Conservation (phyloP, 2,113 vertebrate species). For the Rhinolophus ferrumequinum region DNA sequence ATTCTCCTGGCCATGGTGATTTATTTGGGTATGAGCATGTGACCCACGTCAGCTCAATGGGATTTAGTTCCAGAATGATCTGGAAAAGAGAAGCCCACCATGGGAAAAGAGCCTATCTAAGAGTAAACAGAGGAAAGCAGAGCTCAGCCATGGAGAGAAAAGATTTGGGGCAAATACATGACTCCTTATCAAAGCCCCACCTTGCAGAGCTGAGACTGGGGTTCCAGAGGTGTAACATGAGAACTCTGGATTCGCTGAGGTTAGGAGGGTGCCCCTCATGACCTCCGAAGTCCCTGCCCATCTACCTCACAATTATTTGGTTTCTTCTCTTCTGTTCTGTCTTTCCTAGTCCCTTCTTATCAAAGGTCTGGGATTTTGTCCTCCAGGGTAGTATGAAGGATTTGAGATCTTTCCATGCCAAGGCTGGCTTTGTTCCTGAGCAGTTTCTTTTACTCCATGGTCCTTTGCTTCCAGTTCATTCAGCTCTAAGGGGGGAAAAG, state of each 20-base stretch:
- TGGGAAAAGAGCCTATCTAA: not conserved
- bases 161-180: not conserved
- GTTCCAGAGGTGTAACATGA: not conserved
- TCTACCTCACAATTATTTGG: not conserved
- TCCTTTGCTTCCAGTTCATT: constrained; percentile 28
- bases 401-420: not conserved
- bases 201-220: not conserved
- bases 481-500: not conserved
- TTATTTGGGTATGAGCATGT: not conserved
- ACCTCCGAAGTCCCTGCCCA: not conserved
- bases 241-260: not conserved
- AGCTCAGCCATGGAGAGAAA: not conserved
- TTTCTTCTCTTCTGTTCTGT: not conserved
- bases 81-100: not conserved
- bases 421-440: not conserved
- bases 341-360: constrained; percentile 31
- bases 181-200: not conserved
- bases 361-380: not conserved
- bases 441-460: not conserved
- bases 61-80: not conserved
- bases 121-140: not conserved
- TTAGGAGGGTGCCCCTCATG: not conserved
- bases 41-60: not conserved
- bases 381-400: not conserved
- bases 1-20: not conserved